These are phyloP conservation scores for Hippasteria phrygiana DNA, from an alignment of 53 echinoderm and acorn worm genomes.

Conservation along the genomic window DNA sequence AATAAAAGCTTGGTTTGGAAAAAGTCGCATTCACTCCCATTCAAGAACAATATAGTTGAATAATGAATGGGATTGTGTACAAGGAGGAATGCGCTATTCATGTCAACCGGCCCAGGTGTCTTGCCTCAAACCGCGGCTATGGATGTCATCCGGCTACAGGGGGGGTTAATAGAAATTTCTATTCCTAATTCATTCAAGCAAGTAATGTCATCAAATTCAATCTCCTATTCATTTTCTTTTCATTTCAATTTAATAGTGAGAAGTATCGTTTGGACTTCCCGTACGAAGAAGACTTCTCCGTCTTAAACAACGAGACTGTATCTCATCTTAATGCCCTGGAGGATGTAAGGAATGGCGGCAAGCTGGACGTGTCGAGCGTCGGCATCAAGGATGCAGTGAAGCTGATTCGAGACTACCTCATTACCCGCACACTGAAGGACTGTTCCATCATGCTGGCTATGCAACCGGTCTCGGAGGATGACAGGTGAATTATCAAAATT, in stretches of 20 bases:
- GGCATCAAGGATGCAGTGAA: slow-evolving; percentile 44
- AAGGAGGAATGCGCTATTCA: no score
- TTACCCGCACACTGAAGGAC: slow-evolving; percentile 52
- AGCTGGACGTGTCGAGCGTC: slow-evolving; percentile 7
- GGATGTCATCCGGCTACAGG: no score
- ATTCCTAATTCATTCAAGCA: no score
- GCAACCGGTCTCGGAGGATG: slow-evolving; percentile 2
- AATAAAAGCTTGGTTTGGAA: no score
- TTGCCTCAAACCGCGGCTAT: no score
- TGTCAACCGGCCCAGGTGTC: no score
- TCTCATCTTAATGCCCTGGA: not conserved
- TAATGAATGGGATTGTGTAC: no score
- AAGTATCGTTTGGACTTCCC: slow-evolving; percentile 55
- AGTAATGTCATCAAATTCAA: no score
- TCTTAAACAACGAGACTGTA: not conserved
- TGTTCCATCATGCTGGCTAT: slow-evolving; percentile 65
- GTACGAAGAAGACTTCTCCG: slow-evolving; percentile 6
- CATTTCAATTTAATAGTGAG: slow-evolving; percentile 36
- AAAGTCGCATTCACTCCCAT: no score
- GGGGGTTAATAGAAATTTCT: no score
- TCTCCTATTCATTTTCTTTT: no score
- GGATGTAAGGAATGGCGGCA: not conserved
- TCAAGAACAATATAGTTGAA: no score
- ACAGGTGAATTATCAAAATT: not conserved
- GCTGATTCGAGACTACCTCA: slow-evolving; percentile 38